phyloP scores from a whole-genome alignment of 1,140 invertebrate species.

The Hylyphantes graminicola region DNA sequence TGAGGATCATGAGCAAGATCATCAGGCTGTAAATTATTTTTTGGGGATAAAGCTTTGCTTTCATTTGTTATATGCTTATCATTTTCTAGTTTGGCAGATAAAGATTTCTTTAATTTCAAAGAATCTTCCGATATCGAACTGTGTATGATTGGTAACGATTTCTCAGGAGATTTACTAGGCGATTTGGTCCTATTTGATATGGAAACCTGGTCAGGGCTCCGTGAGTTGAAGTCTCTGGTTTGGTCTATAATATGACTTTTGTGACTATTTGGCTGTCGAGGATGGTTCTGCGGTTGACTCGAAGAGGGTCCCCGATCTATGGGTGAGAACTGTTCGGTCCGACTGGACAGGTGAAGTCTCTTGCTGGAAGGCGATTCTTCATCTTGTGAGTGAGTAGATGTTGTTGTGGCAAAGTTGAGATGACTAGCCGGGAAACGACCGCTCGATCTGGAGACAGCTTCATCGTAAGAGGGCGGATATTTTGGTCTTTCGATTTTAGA shows the following conservation, averaged over 20 bases:
- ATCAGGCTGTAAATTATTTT: background rate
- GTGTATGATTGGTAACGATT: background rate
- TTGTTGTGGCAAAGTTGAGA: constrained; percentile 40
- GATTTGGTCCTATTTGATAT: constrained; percentile 31
- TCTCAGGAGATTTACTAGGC: constrained; percentile 44
- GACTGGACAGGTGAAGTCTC: constrained; percentile 57
- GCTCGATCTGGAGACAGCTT: constrained; percentile 59
- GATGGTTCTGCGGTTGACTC: constrained; percentile 26
- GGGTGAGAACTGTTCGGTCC: constrained; percentile 21
- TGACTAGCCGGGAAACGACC: constrained; percentile 57
- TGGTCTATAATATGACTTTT: constrained; percentile 43
- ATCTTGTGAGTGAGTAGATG: constrained; percentile 77
- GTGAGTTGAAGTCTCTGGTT: constrained; percentile 21
- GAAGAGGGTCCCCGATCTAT: constrained; percentile 34
- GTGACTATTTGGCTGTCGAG: constrained; percentile 45
- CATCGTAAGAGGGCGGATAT: constrained; percentile 62
- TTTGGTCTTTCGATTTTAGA: constrained; percentile 60
- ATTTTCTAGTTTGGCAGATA: constrained; percentile 23
- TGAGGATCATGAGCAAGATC: constrained; percentile 70
- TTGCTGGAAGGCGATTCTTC: constrained; percentile 78
- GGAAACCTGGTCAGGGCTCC: constrained; percentile 6
- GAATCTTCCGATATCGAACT: constrained; percentile 16
- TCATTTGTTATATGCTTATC: constrained; percentile 10
- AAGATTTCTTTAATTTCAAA: constrained; percentile 25
- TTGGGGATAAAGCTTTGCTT: constrained; percentile 17